These are phyloP conservation scores for Enoplolaimus lenunculus DNA, from an alignment of 2,888 invertebrate genomes.

Conservation along the genomic window DNA sequence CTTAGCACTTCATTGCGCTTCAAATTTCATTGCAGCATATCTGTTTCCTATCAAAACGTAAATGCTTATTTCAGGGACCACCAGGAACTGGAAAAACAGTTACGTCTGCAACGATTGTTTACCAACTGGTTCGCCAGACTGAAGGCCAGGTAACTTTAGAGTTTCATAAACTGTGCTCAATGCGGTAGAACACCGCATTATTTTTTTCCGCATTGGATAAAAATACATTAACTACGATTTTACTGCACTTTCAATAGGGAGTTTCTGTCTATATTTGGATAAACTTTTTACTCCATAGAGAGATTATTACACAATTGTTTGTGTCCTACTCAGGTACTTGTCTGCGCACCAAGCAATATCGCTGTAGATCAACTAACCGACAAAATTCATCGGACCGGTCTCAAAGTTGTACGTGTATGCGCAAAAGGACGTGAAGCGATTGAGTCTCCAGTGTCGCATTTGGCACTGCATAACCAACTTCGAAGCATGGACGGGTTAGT, in stretches of 20 bases:
- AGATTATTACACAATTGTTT: too few relatives aligned
- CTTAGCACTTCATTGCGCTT: too few relatives aligned
- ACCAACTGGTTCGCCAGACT: conserved; percentile 84
- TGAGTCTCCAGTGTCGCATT: conserved; percentile 87
- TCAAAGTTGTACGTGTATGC: conserved; percentile 80
- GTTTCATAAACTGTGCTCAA: conserved; percentile 26
- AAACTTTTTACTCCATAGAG: too few relatives aligned
- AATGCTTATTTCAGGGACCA: conserved; percentile 49
- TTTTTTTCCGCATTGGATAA: too few relatives aligned
- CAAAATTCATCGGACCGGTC: conserved; percentile 89
- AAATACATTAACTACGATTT: too few relatives aligned
- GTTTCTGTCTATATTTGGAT: not conserved
- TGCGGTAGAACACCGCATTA: not conserved
- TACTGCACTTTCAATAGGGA: not conserved
- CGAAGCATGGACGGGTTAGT: conserved; percentile 66
- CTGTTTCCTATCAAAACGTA: too few relatives aligned
- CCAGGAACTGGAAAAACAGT: conserved; percentile 98
- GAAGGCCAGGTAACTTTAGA: conserved; percentile 23
- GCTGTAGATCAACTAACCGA: conserved; percentile 98
- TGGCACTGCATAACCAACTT: conserved; percentile 92
- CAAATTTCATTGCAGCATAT: too few relatives aligned
- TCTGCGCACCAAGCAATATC: conserved; percentile 96
- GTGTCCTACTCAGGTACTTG: too few relatives aligned
- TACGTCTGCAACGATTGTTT: conserved; percentile 96
- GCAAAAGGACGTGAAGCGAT: conserved; percentile 96